Evolutionary conservation across 2,888 invertebrate genomes (phyloP).

Genomic region (Trissolcus japonicus): DNA sequence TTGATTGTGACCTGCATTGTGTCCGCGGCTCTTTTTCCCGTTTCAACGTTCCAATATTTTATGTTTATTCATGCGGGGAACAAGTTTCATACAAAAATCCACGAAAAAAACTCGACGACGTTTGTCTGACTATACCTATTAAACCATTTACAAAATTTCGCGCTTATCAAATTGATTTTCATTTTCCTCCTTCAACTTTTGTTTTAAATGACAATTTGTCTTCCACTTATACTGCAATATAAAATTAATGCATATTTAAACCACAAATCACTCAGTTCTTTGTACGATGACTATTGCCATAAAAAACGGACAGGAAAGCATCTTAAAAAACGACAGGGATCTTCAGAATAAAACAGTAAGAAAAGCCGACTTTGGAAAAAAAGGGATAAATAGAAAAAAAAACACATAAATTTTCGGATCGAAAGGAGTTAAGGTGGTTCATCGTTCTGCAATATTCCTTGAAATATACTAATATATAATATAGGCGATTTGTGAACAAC

Average conservation of each 20-base stretch:
- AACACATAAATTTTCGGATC: conserved; percentile 35
- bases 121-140: conserved; percentile 21
- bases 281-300: not conserved
- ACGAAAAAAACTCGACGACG: conserved; percentile 5
- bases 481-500: conserved; percentile 34
- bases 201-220: not conserved
- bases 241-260: not conserved
- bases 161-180: conserved; percentile 14
- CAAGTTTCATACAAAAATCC: conserved; percentile 43
- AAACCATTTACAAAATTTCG: conserved; percentile 18
- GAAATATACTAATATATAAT: conserved; percentile 39
- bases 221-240: not conserved
- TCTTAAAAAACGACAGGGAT: conserved; percentile 20
- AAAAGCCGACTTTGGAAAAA: conserved; percentile 38
- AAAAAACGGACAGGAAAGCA: conserved; percentile 3
- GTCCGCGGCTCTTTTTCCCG: conserved; percentile 35
- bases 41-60: conserved; percentile 42
- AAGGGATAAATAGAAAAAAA: conserved; percentile 16
- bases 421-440: conserved; percentile 29
- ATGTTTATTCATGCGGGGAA: conserved; percentile 50
- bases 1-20: conserved; percentile 56
- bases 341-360: conserved; percentile 28
- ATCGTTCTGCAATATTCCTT: conserved; percentile 28
- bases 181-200: not conserved
- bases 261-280: conserved; percentile 27